Evolutionary conservation across 2,888 invertebrate species (phyloP), one percentile per base, ranked within the genome.

Genomic region (Mycalesis mineus): DNA sequence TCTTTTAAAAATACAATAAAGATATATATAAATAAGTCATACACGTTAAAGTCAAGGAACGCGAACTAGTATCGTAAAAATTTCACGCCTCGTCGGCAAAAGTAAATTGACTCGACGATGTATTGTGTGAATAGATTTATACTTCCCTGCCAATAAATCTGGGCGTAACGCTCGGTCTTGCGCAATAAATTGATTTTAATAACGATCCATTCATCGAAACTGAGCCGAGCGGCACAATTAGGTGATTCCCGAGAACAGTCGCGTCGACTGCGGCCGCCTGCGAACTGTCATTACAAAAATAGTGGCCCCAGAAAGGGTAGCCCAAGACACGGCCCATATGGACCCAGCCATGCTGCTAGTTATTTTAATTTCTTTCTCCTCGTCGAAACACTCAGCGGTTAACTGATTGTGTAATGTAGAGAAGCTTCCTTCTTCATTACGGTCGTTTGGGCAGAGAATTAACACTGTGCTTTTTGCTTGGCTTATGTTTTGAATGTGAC

Each of bases 261-360:
- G 62, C 63, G 55, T 36, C 62, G 65, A 47, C 51, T 56, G 57
- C 67, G 68, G 70, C 85, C 87, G 87, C 87, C 86, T 88, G 88
- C 82, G 67, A 77, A 83, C 83, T 84, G 87, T 88, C 88, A 87
- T 81, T 87, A 87, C 83, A 78, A 83, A 88, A 88, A 88, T 88
- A 88, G 86, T 85, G 84, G 82, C 75, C 79, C 74, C 83, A 80
- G 86, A 88, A 88, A 88, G 88, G 88, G 88, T 88, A 84, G 83
- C 73, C 75, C 68, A 75, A 77, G 87, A 88, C 82, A 78, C 61
- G 76, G 74, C 74, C 81, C 88, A 87, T 87, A 85, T 88, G 88
- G 88, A 78, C 77, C 66, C 68, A 67, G 68, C 62, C 66, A 60
- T 58, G 66, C 63, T 56, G 63, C 57, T 69, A 48, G 74, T 76